Conservation (phyloP, 2,113 vertebrate genomes). For the Myotis brandtii region DNA sequence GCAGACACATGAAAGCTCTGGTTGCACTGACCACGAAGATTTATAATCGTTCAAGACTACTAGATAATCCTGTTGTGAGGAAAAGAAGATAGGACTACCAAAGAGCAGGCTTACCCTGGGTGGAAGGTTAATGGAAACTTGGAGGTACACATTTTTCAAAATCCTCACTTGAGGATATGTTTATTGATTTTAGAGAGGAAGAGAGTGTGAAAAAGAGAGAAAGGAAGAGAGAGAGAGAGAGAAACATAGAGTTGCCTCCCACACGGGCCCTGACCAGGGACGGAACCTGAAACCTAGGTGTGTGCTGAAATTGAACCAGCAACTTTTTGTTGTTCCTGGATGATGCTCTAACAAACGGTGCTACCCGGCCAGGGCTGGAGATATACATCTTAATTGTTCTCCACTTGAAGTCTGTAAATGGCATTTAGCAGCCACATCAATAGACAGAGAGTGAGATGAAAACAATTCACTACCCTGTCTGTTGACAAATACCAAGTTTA, state of each 20-base stretch:
- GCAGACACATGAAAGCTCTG: neutral
- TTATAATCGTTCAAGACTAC: neutral
- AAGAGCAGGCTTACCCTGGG: neutral
- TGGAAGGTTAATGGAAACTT: neutral
- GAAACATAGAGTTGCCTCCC: no score
- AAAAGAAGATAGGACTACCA: neutral
- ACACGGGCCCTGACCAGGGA: no score
- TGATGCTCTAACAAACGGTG: no score
- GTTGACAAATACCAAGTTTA: neutral
- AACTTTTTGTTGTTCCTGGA: no score
- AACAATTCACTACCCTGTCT: neutral
- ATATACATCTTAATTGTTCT: neutral
- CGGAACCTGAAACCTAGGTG: no score
- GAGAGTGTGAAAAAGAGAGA: no score
- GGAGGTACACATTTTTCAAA: neutral
- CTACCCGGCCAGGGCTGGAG: neutral
- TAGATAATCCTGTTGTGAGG: neutral
- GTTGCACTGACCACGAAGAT: neutral
- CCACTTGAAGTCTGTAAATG: neutral
- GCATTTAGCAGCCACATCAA: neutral
- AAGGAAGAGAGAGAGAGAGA: no score
- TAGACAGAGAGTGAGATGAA: neutral
- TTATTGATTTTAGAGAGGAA: no score
- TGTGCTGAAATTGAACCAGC: no score
- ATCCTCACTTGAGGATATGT: no score